phyloP scores from a whole-genome alignment of 2,113 vertebrate species.

The Cariama cristata region DNA sequence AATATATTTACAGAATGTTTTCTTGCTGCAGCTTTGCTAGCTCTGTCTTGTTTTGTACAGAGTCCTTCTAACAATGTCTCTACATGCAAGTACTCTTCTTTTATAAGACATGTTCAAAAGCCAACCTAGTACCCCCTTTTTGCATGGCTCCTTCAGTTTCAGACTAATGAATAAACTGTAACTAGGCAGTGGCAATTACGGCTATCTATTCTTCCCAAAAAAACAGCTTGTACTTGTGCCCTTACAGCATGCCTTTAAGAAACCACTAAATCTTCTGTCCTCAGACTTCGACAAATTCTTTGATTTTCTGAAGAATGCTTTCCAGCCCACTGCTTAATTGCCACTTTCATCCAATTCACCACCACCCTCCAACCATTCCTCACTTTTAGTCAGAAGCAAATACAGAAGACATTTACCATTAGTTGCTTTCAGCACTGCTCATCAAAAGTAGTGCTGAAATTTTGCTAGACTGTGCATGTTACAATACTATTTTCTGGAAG shows the following conservation, averaged over 20 bases:
- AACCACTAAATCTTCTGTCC: constrained; percentile 18
- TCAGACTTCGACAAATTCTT: background rate
- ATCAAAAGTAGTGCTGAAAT: background rate
- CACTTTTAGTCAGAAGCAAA: constrained; percentile 2
- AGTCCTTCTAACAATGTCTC: background rate
- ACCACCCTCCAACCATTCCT: background rate
- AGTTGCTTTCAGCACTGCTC: background rate
- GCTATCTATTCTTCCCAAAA: constrained; percentile 23
- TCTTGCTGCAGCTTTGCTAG: background rate
- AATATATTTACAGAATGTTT: constrained; percentile 11
- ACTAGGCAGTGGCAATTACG: constrained; percentile 51
- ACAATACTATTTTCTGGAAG: background rate
- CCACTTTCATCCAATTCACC: background rate
- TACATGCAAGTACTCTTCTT: background rate
- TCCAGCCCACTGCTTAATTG: background rate
- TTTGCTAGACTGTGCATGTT: background rate
- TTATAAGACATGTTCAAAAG: constrained; percentile 3
- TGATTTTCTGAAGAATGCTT: constrained; percentile 49
- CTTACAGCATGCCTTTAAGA: constrained; percentile 3
- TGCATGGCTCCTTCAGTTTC: constrained; percentile 21
- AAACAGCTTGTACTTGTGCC: constrained; percentile 28
- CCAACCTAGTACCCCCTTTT: background rate
- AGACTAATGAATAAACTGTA: constrained; percentile 35
- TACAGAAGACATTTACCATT: background rate
- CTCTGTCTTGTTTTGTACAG: background rate